Conservation (phyloP, 2,888 invertebrate genomes). For the Papilio demoleus region DNA sequence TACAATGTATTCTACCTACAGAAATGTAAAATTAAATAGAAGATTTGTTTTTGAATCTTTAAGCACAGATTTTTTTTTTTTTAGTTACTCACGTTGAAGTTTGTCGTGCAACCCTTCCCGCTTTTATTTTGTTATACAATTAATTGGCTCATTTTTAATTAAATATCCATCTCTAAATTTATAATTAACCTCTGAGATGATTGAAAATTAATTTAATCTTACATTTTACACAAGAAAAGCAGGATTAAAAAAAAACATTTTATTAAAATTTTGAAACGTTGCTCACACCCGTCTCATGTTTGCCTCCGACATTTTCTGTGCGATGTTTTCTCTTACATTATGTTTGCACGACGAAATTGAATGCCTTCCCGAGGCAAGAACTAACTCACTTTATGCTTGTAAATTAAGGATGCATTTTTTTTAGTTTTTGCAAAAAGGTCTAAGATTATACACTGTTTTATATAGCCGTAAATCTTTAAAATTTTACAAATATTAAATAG, state of each 20-base stretch:
- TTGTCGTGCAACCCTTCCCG: too few species aligned
- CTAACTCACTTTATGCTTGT: slow-evolving; percentile 28
- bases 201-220: background rate
- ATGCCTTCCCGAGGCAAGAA: slow-evolving; percentile 38
- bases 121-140: too few species aligned
- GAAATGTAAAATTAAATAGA: background rate
- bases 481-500: too few species aligned
- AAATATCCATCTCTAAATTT: too few species aligned
- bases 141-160: too few species aligned
- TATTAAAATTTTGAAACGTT: background rate
- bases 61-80: background rate
- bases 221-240: background rate
- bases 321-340: slow-evolving; percentile 59
- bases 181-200: background rate
- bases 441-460: too few species aligned
- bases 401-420: slow-evolving; percentile 28
- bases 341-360: slow-evolving; percentile 73
- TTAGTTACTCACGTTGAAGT: too few species aligned
- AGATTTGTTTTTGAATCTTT: too few species aligned
- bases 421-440: too few species aligned
- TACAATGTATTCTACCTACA: background rate
- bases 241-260: background rate
- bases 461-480: too few species aligned
- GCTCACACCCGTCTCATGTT: slow-evolving; percentile 10
- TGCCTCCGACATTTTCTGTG: slow-evolving; percentile 40